Percentiles rank a stretch among this genome's conserved stretches.
phyloP scores from a whole-genome alignment of 1,140 invertebrate species.

The Dendrolimus kikuchii region DNA sequence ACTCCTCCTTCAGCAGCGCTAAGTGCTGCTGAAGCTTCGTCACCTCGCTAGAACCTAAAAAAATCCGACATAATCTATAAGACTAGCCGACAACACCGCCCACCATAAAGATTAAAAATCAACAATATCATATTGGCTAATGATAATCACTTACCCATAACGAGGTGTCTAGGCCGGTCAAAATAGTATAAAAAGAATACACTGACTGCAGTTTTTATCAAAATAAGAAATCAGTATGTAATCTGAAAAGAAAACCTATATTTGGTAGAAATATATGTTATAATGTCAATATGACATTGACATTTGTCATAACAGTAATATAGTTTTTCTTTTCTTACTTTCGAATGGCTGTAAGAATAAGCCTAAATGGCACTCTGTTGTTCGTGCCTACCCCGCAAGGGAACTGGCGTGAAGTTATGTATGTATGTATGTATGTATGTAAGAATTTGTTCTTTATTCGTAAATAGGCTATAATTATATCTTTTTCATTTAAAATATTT shows the following conservation, averaged over 20 bases:
- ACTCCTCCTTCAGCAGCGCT: conserved; percentile 89
- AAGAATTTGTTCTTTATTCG: no score
- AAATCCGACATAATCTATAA: conserved; percentile 34
- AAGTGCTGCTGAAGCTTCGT: conserved; percentile 91
- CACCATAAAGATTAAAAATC: conserved; percentile 37
- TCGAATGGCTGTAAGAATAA: no score
- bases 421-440: no score
- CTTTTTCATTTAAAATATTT: no score
- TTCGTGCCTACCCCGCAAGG: no score
- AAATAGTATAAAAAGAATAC: conserved; percentile 3
- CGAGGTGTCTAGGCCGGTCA: conserved; percentile 14
- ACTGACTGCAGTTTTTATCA: neutral
- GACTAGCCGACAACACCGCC: conserved; percentile 47
- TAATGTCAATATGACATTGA: neutral
- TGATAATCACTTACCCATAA: conserved; percentile 51
- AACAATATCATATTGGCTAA: conserved; percentile 18
- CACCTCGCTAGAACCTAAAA: conserved; percentile 73
- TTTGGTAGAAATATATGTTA: no score
- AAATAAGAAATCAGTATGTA: conserved; percentile 2
- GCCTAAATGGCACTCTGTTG: no score
- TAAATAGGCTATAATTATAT: no score
- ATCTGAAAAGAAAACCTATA: neutral
- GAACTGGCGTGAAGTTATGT: no score
- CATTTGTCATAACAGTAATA: neutral
- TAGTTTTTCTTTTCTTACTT: no score